These are phyloP conservation scores for Cnemophilus loriae DNA, from an alignment of 2,113 vertebrate species.

Conservation along the genomic window DNA sequence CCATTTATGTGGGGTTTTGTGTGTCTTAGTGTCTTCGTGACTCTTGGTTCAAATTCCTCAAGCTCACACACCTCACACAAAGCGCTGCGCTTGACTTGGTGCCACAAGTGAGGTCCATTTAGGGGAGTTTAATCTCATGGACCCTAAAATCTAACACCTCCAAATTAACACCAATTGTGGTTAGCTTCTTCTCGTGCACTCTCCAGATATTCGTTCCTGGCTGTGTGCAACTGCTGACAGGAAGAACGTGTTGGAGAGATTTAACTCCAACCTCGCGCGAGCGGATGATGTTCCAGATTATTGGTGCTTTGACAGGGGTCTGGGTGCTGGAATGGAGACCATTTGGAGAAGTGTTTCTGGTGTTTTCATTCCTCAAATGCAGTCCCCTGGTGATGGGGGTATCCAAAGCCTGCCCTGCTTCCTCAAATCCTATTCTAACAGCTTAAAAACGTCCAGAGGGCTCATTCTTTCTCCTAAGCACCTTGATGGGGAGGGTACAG, in stretches of 20 bases:
- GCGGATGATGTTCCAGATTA: not conserved
- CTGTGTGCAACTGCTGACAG: not conserved
- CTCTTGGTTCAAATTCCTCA: not conserved
- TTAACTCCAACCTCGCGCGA: not conserved
- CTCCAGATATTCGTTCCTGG: not conserved
- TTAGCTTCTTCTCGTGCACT: not conserved
- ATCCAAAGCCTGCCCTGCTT: not conserved
- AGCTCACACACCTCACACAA: not conserved
- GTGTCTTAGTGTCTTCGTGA: not conserved
- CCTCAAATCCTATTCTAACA: not conserved
- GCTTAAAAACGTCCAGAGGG: not conserved
- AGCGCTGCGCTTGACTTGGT: not conserved
- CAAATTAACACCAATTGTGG: slow-evolving; percentile 48
- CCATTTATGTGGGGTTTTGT: not conserved
- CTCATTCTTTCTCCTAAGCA: not conserved
- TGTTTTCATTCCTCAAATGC: not conserved
- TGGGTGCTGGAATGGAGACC: not conserved
- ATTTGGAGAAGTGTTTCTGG: not conserved
- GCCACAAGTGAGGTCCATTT: not conserved
- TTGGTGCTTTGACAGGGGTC: not conserved
- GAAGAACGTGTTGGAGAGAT: slow-evolving; percentile 7
- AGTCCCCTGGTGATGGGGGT: not conserved
- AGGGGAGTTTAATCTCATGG: not conserved
- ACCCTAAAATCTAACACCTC: slow-evolving; percentile 28
- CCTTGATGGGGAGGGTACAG: not conserved